Percentiles rank a stretch among this genome's conserved stretches.
Conservation (phyloP, 2,888 invertebrate genomes). For the Perdita meconis region DNA sequence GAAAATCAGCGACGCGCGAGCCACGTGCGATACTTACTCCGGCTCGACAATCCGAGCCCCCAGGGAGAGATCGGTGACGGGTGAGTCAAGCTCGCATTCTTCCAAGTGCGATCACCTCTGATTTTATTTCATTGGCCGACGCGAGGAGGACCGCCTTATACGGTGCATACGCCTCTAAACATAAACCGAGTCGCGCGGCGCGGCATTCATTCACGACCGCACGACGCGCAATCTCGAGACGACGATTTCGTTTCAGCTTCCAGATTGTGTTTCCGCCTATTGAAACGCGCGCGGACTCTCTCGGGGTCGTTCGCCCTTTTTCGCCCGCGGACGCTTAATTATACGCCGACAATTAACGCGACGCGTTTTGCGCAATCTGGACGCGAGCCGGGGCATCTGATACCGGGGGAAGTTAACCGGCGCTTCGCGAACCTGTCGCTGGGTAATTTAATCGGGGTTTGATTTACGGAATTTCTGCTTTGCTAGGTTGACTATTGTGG, state of each 20-base stretch:
- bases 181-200: not conserved
- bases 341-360: conserved; percentile 20
- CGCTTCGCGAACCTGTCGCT: conserved; percentile 35
- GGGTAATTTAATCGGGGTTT: conserved; percentile 55
- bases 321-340: conserved; percentile 17
- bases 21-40: no score
- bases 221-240: not conserved
- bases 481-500: not conserved
- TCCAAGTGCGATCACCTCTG: conserved; percentile 56
- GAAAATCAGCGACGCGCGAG: no score
- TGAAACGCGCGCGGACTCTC: not conserved
- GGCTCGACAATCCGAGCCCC: no score
- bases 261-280: conserved; percentile 6
- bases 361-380: conserved; percentile 34
- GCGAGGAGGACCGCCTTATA: conserved; percentile 36
- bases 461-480: conserved; percentile 29
- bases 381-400: conserved; percentile 16
- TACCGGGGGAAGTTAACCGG: not conserved
- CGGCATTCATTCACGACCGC: conserved; percentile 31
- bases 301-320: no score
- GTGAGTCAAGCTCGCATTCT: conserved; percentile 62
- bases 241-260: not conserved
- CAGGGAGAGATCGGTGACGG: not conserved
- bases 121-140: conserved; percentile 53
- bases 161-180: conserved; percentile 31